A percentile compares a stretch with the other conserved stretches of the same genome.
Evolutionary conservation across 2,888 invertebrate species (phyloP).

Genomic region (Protodeltote pygarga): DNA sequence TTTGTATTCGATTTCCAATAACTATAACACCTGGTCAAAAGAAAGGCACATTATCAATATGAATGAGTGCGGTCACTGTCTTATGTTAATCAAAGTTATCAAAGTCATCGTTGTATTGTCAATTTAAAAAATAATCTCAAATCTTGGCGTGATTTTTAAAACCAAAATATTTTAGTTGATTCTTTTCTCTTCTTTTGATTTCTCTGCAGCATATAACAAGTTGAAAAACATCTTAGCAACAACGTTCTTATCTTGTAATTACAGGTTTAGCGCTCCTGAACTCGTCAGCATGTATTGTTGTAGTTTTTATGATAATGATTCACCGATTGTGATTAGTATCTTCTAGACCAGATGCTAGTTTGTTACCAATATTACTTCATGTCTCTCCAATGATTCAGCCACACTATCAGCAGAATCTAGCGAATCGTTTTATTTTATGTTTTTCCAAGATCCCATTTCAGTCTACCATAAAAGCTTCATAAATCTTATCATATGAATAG

Average conservation of each 20-base stretch:
- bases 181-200: no score
- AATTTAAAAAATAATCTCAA: background rate
- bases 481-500: conserved; percentile 34
- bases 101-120: conserved; percentile 3
- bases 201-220: no score
- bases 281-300: conserved; percentile 3
- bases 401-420: conserved; percentile 39
- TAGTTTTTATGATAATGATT: conserved; percentile 19
- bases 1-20: conserved; percentile 34
- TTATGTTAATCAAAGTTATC: conserved; percentile 14
- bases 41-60: conserved; percentile 42
- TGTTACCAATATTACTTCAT: conserved; percentile 44
- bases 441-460: conserved; percentile 29
- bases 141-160: no score
- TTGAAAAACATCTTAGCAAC: background rate
- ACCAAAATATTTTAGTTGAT: no score
- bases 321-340: conserved; percentile 37
- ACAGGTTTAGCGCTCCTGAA: conserved; percentile 6
- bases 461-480: conserved; percentile 42
- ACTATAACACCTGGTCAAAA: conserved; percentile 29
- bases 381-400: conserved; percentile 27
- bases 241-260: conserved; percentile 7
- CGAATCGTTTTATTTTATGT: conserved; percentile 42
- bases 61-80: conserved; percentile 49
- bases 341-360: conserved; percentile 29